Conservation (phyloP, 2,888 invertebrate species). For the Cheilosia variabilis region DNA sequence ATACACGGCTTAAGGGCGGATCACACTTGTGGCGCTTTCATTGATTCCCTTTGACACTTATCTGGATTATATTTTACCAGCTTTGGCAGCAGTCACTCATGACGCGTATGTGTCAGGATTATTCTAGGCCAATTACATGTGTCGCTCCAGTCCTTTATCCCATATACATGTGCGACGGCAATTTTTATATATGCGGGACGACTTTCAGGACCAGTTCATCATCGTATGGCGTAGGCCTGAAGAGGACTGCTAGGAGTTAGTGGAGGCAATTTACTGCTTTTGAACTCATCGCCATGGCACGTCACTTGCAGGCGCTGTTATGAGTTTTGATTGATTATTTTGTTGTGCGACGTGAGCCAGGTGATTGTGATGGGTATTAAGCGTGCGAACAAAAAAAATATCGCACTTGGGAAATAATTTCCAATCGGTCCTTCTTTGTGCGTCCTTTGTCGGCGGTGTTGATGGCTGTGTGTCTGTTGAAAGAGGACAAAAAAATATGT, state of each 20-base stretch:
- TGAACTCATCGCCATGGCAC: constrained; percentile 64
- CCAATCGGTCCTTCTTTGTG: constrained; percentile 43
- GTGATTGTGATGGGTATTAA: constrained; percentile 61
- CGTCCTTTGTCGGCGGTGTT: not conserved
- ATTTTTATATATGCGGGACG: constrained; percentile 10
- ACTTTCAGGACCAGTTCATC: constrained; percentile 59
- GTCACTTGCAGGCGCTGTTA: constrained; percentile 65
- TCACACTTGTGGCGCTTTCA: constrained; percentile 59
- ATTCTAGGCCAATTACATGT: constrained; percentile 59
- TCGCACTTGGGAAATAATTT: constrained; percentile 23
- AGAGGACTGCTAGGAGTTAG: constrained; percentile 47
- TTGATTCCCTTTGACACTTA: constrained; percentile 69
- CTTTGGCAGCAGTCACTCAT: constrained; percentile 55
- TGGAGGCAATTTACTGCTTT: constrained; percentile 57
- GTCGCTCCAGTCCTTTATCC: constrained; percentile 13
- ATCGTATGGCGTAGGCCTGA: constrained; percentile 21
- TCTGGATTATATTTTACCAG: constrained; percentile 55
- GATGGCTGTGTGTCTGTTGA: constrained; percentile 43
- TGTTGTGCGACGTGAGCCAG: constrained; percentile 21
- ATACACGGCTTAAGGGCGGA: constrained; percentile 17
- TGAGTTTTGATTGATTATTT: constrained; percentile 69
- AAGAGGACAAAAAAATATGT: constrained; percentile 34
- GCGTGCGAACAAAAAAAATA: not conserved
- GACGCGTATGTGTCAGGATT: constrained; percentile 37
- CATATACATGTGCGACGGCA: constrained; percentile 13